These are phyloP conservation scores for Mya arenaria DNA, from an alignment of 1,140 invertebrate species.

Conservation along the genomic window DNA sequence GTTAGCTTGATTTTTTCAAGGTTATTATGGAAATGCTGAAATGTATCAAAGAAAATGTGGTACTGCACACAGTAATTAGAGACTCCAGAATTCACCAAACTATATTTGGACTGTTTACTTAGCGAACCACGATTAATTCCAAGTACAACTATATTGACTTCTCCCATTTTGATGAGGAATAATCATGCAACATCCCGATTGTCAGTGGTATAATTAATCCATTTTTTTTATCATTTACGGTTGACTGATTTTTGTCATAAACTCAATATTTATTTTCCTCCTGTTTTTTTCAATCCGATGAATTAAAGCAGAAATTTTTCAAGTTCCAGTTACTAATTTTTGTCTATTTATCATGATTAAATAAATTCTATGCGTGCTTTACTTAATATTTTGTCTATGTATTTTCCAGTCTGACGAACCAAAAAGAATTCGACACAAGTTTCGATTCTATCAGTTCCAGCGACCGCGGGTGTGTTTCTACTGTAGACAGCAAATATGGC, in stretches of 20 bases:
- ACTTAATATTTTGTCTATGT: not conserved
- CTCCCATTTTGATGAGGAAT: too few species aligned
- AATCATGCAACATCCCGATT: too few species aligned
- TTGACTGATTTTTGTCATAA: not conserved
- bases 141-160: too few species aligned
- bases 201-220: too few species aligned
- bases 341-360: not conserved
- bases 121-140: too few species aligned
- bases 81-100: too few species aligned
- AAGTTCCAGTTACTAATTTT: not conserved
- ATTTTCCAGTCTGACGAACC: conserved; percentile 50
- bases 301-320: not conserved
- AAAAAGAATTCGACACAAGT: conserved; percentile 38
- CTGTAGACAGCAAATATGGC: conserved; percentile 52
- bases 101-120: too few species aligned
- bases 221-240: not conserved
- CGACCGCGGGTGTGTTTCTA: conserved; percentile 52
- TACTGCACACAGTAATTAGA: too few species aligned
- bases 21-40: too few species aligned
- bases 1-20: too few species aligned
- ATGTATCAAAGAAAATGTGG: too few species aligned
- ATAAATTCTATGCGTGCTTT: not conserved
- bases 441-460: conserved; percentile 56
- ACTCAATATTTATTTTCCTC: not conserved
- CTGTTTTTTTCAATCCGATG: not conserved